These are phyloP conservation scores for Sardina pilchardus DNA, from an alignment of 2,113 vertebrate species.

Conservation along the genomic window DNA sequence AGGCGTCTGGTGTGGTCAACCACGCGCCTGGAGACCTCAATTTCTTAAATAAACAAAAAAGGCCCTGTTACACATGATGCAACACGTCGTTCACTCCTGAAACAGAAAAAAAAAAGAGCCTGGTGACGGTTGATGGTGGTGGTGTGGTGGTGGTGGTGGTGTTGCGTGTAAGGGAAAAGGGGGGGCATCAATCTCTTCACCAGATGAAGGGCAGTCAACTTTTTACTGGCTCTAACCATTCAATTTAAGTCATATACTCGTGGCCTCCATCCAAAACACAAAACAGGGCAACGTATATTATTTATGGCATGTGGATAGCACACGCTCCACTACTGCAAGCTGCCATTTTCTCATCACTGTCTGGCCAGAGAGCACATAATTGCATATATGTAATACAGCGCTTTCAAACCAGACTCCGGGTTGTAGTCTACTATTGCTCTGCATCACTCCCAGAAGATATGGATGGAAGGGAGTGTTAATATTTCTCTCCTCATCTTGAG, in stretches of 20 bases:
- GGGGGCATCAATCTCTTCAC: constrained; percentile 69
- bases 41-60: constrained; percentile 82
- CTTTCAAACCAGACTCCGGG: not conserved
- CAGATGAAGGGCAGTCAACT: constrained; percentile 73
- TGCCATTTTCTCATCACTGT: constrained; percentile 43
- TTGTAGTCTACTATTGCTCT: not conserved
- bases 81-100: constrained; percentile 66
- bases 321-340: constrained; percentile 37
- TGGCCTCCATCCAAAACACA: constrained; percentile 50
- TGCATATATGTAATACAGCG: constrained; percentile 29
- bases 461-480: constrained; percentile 4
- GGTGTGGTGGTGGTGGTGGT: not conserved
- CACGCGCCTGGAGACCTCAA: constrained; percentile 78
- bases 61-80: constrained; percentile 74
- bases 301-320: constrained; percentile 47
- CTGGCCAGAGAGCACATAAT: constrained; percentile 30
- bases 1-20: constrained; percentile 80
- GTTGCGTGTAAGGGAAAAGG: not conserved
- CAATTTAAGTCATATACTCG: constrained; percentile 54
- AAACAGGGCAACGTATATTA: constrained; percentile 44
- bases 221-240: constrained; percentile 58
- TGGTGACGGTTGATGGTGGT: not conserved
- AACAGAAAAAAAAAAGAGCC: constrained; percentile 30
- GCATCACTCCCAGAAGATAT: not conserved
- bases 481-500: not conserved